A percentile compares a stretch with the other conserved stretches of the same genome.
Conservation (phyloP, 2,888 invertebrate species). For the Leptopilina syphax region DNA sequence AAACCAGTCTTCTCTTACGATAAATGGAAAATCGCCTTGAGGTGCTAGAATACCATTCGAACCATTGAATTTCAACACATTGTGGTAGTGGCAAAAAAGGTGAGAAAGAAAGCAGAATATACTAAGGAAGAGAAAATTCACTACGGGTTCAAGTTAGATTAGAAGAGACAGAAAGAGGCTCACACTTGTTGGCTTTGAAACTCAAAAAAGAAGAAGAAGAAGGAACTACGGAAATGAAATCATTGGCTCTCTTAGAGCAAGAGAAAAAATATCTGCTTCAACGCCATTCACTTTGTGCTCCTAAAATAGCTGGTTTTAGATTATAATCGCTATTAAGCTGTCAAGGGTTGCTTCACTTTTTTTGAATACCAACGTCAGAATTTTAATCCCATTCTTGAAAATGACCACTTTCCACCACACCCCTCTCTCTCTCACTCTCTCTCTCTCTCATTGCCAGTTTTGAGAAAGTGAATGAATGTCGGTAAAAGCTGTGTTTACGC, state of each 20-base stretch:
- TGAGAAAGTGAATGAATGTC: constrained; percentile 58
- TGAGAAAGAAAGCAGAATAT: constrained; percentile 8
- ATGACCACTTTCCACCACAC: constrained; percentile 64
- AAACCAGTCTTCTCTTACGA: constrained; percentile 3
- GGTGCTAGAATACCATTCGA: constrained; percentile 45
- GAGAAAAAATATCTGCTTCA: constrained; percentile 48
- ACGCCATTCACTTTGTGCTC: constrained; percentile 54
- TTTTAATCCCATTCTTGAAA: constrained; percentile 70
- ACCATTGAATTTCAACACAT: constrained; percentile 43
- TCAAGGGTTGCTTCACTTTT: constrained; percentile 68
- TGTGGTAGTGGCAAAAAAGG: constrained; percentile 12
- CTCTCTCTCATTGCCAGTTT: too few relatives aligned
- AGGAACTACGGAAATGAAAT: constrained; percentile 17
- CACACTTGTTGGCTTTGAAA: constrained; percentile 17
- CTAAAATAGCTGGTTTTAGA: constrained; percentile 69
- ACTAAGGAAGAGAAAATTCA: constrained; percentile 17
- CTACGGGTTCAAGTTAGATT: neutral
- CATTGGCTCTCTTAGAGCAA: neutral
- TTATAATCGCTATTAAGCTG: constrained; percentile 74
- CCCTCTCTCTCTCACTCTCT: constrained; percentile 60
- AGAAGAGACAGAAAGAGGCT: neutral
- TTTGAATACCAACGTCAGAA: constrained; percentile 66
- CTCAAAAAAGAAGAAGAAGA: neutral
- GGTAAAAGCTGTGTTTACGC: constrained; percentile 67
- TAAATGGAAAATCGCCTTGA: constrained; percentile 49